phyloP scores from a whole-genome alignment of 2,888 invertebrate species.

The Tipula helvola region DNA sequence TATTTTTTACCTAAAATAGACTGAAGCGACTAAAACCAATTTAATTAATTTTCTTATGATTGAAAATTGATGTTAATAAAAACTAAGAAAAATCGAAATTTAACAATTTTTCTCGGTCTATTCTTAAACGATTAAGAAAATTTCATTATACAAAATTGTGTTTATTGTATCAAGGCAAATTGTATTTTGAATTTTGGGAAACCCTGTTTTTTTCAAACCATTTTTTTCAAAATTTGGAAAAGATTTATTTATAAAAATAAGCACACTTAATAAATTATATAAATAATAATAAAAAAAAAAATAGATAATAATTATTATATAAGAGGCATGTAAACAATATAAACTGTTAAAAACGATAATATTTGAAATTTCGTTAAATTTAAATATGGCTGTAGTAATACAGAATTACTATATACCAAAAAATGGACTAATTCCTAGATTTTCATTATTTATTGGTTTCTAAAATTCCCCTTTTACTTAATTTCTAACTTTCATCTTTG shows the following conservation, averaged over 20 bases:
- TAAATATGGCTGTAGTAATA: neutral
- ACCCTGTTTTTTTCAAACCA: neutral
- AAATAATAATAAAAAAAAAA: neutral
- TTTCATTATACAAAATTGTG: neutral
- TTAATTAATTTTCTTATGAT: neutral
- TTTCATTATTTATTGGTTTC: neutral
- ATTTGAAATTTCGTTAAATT: slow-evolving; percentile 4
- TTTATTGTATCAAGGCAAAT: neutral
- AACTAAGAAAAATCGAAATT: neutral
- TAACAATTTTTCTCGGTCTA: neutral
- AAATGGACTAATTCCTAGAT: neutral
- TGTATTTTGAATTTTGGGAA: neutral
- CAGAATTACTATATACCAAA: neutral
- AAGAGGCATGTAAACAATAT: neutral
- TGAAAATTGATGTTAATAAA: neutral
- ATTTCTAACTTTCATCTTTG: neutral
- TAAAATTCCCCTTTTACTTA: neutral
- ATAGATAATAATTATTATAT: neutral
- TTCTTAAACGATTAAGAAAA: neutral
- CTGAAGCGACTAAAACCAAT: neutral
- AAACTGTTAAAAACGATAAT: neutral
- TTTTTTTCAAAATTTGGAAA: neutral
- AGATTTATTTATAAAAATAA: neutral
- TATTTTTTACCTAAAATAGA: neutral
- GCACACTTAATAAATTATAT: slow-evolving; percentile 4